Percentiles rank a stretch among this genome's conserved stretches.
Evolutionary conservation across 2,797 vertebrate species (phyloP).

Genomic region (Sebastes trivittatus): DNA sequence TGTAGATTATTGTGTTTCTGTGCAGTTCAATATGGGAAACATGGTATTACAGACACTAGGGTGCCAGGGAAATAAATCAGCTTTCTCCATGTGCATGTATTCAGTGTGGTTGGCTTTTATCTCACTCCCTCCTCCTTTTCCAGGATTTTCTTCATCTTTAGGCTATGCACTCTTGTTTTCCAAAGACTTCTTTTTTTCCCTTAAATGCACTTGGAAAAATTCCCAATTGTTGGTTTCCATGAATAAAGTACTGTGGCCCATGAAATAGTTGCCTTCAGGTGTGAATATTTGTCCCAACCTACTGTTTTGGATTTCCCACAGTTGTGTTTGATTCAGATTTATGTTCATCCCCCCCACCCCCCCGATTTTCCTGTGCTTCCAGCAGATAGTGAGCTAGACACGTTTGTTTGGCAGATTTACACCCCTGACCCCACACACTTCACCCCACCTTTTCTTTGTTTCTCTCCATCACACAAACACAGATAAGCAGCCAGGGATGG

Average conservation of each 20-base stretch:
- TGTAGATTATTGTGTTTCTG: conserved; percentile 14
- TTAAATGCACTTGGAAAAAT: not conserved
- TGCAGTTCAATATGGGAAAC: conserved; percentile 38
- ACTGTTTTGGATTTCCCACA: not conserved
- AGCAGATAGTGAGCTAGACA: conserved; percentile 10
- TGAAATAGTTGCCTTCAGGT: not conserved
- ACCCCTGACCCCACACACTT: conserved; percentile 1
- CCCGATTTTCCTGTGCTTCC: not conserved
- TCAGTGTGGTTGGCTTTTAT: not conserved
- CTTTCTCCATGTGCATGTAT: not conserved
- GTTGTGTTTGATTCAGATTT: conserved; percentile 16
- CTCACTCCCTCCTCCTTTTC: not conserved
- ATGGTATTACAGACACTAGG: conserved; percentile 5
- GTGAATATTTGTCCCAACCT: not conserved
- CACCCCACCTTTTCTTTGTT: not conserved
- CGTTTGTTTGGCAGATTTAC: conserved; percentile 60
- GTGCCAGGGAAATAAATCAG: not conserved
- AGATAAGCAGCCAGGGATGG: conserved; percentile 37
- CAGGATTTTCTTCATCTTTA: not conserved
- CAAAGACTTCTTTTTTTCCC: not conserved
- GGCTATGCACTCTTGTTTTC: not conserved
- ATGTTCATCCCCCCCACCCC: not conserved
- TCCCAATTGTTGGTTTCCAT: not conserved
- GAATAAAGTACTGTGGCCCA: not conserved
- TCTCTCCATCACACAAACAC: conserved; percentile 1